phyloP scores from a whole-genome alignment of 2,113 vertebrate species.

The Butorides virescens region DNA sequence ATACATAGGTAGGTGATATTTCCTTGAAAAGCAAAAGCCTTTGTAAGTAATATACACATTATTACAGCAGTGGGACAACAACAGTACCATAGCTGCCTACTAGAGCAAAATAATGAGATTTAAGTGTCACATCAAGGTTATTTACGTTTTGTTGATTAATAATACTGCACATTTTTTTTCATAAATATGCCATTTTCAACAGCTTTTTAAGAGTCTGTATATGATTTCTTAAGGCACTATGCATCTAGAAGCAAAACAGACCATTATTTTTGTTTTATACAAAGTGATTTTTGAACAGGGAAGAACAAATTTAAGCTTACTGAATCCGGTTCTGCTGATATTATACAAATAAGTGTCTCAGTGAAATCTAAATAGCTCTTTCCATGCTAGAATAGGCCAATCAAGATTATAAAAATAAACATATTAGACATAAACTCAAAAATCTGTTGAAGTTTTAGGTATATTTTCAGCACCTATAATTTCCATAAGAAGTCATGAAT shows the following conservation, averaged over 20 bases:
- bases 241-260: background rate
- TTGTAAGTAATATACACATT: background rate
- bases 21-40: background rate
- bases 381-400: background rate
- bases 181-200: background rate
- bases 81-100: background rate
- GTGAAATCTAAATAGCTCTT: background rate
- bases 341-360: background rate
- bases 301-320: background rate
- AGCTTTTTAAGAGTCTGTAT: background rate
- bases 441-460: background rate
- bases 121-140: background rate
- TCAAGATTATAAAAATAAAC: background rate
- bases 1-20: background rate
- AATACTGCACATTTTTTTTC: background rate
- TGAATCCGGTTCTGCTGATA: background rate
- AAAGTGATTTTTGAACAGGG: background rate
- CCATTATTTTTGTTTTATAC: background rate
- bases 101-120: background rate
- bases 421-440: background rate
- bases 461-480: background rate
- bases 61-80: background rate
- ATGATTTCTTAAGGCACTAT: background rate
- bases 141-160: conserved; percentile 23
- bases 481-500: background rate